Evolutionary conservation across 2,888 invertebrate species (phyloP), one percentile per base, ranked within the genome.

Genomic region (Orchestes rusci): DNA sequence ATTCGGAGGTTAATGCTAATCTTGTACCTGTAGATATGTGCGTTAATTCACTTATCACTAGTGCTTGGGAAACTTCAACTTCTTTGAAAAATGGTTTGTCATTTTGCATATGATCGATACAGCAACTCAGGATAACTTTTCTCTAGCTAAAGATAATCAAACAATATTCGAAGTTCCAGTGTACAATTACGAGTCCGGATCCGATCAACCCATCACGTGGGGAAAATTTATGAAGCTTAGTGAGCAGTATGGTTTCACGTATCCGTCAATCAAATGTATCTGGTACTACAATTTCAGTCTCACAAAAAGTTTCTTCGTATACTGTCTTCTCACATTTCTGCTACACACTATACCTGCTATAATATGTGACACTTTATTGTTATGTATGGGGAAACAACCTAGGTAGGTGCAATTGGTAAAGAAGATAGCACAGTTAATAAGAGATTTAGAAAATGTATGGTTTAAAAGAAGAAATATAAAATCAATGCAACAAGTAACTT

Each of bases 131-230:
- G n/a, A 10, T 16, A 8, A 17, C n/a, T 43, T 32, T 19, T 23
- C 39, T 47, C 19, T n/a, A 48, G 48, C 44, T 28, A n/a, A 27
- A 3, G 16, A 37, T 10, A 31, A 49, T 4, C 15, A 36, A 16
- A 49, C 39, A 16, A 39, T 15, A 3, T 64, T 58, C 34, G 70
- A 74, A 12, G 70, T 77, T 17, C 81, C 86, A 0, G 80, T 95
- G 50, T 92, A 88, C 71, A 90, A 94, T 68, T 90, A 80, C 67
- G 89, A 90, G 7, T 86, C 92, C 0, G 87, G 90, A 0, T 76
- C 77, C 3, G 80, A 88, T 54, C 88, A 90, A 58, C 87, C 89
- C 0, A 71, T 92, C 38, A 83, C 79, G 0, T 94, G 91, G 88
- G 80, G 77, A 0, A 67, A 80, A 13, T 75, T 81, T 47, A 79